Base-by-base conservation (phyloP, 2,113 vertebrate species). In the Indicator indicator region DNA sequence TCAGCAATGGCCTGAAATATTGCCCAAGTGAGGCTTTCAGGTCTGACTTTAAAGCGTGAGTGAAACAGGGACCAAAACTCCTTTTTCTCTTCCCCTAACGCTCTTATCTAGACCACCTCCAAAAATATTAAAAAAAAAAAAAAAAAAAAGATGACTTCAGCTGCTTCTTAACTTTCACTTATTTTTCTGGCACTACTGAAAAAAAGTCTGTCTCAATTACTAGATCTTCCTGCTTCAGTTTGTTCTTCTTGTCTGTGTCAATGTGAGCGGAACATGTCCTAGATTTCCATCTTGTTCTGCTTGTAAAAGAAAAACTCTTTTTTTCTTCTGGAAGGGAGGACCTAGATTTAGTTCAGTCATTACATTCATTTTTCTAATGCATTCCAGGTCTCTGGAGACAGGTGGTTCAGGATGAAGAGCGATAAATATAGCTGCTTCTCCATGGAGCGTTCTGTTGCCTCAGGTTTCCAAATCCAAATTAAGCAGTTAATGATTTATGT, bases 401-500 rank as follows among this genome's bases (percentile, higher is more conserved):
- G 90, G 85, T 90, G 80, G 88, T 75, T 91, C 38, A 28, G 76
- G 50, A 91, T 48, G n/a, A 32, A 94, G 42, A 87, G 60, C 91
- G 58, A 93, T 27, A 95, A 79, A 95, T 70, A 62, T 56, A 93
- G 36, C 54, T 89, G 50, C 44, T 96, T 96, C 80, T 94, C 90
- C 79, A 75, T 38, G 44, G 83, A 93, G 76, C 88, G 82, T 91
- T 93, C 86, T 91, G 83, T 95, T 90, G 77, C 93, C 86, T 91
- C 73, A 72, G 76, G 73, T 90, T 96, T 95, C 94, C 80, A 95
- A 94, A 95, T 93, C 91, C 90, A 96, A 96, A 97, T 95, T 95
- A 97, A 95, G 86, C 71, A 95, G 91, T 96, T 95, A 95, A 95
- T 94, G 93, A 96, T 96, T 95, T 96, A 93, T 95, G 88, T 90